Evolutionary conservation across 2,113 vertebrate genomes (phyloP).

Genomic region (Hoplias malabaricus): DNA sequence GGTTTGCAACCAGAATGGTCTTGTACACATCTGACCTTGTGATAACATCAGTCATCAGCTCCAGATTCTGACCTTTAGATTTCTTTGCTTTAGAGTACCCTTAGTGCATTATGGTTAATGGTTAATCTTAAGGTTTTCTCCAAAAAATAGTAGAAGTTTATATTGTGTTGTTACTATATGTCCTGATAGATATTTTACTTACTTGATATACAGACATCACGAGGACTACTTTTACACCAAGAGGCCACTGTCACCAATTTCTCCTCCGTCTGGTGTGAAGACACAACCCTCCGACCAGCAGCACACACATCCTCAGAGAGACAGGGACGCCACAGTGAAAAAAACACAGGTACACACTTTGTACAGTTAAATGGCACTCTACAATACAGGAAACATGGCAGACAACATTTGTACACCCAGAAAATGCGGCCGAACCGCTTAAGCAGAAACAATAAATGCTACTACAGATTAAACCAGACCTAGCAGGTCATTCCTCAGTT

Average conservation of each 20-base stretch:
- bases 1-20: too few relatives aligned
- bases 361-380: not conserved
- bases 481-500: too few relatives aligned
- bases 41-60: too few relatives aligned
- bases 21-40: too few relatives aligned
- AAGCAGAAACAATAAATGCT: not conserved
- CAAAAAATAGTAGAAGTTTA: too few relatives aligned
- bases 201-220: conserved; percentile 57
- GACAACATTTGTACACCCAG: not conserved
- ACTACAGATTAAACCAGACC: not conserved
- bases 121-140: too few relatives aligned
- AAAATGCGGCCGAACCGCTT: not conserved
- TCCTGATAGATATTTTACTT: conserved; percentile 11
- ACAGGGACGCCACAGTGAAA: conserved; percentile 56
- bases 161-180: too few relatives aligned
- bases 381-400: not conserved
- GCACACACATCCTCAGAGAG: conserved; percentile 55
- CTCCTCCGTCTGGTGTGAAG: conserved; percentile 81
- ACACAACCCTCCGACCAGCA: conserved; percentile 64
- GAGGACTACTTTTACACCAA: conserved; percentile 80
- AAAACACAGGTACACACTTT: conserved; percentile 56
- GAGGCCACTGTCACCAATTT: conserved; percentile 82
- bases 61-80: too few relatives aligned
- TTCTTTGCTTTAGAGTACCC: too few relatives aligned
- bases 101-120: too few relatives aligned